phyloP scores from a whole-genome alignment of 2,113 vertebrate genomes.

The Antigone vipio region DNA sequence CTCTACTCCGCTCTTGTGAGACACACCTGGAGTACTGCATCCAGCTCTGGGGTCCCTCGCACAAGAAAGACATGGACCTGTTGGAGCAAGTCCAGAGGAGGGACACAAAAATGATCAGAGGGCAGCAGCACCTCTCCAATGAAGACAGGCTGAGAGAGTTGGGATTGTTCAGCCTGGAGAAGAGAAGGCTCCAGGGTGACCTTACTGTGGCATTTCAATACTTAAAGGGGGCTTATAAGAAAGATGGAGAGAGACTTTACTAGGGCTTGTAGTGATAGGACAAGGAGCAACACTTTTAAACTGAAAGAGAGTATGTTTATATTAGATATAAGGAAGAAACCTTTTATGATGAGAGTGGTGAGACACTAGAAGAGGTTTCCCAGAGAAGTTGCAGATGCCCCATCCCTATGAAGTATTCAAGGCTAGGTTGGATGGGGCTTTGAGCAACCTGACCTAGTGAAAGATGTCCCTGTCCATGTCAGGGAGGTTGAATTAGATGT shows the following conservation, averaged over 20 bases:
- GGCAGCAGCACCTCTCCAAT: not conserved
- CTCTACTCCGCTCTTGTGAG: not conserved
- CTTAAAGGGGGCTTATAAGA: not conserved
- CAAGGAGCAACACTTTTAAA: not conserved
- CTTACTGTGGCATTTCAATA: not conserved
- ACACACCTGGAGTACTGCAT: not conserved
- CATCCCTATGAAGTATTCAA: not conserved
- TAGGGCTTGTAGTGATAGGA: not conserved
- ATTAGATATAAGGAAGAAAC: not conserved
- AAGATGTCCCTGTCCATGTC: no score
- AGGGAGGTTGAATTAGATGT: not conserved
- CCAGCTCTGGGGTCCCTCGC: not conserved
- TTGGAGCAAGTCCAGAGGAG: not conserved
- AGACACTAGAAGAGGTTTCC: not conserved
- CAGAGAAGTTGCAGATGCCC: not conserved
- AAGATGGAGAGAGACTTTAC: not conserved
- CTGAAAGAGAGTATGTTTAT: not conserved
- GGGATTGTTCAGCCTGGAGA: not conserved
- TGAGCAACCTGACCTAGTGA: not conserved
- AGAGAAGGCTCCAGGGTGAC: not conserved
- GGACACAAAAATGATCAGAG: not conserved
- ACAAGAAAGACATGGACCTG: not conserved
- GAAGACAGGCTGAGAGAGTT: not conserved
- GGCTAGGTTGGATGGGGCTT: not conserved
- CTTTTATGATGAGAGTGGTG: not conserved